Evolutionary conservation across 2,113 vertebrate genomes (phyloP), one percentile per base, ranked within the genome.

Genomic region (Gadus macrocephalus): DNA sequence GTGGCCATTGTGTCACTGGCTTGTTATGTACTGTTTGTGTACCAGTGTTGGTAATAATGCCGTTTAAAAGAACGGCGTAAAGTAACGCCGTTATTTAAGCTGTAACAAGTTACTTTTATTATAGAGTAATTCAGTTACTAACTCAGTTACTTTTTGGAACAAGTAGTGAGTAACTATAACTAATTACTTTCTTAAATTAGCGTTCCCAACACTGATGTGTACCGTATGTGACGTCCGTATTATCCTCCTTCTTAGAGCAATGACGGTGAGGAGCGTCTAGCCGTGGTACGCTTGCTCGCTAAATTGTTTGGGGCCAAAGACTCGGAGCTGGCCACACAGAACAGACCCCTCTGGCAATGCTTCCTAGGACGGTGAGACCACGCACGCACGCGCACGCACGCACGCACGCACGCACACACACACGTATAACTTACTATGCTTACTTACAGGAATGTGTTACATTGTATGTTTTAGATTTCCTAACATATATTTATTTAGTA

Each of bases 301-400:
- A 99, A 99, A 89, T 89, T 99, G 70, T 98, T 98, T 86, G 97
- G 97, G 27, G 96, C 95, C 83, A 98, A 96, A 92, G 97, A 98
- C 91, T 99, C 97, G 1, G 97, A 99, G 81, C 91, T 99, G 73
- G 97, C 97, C 67, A 96, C 94, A 1, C 97, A 99, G 77, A 99
- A 99, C 86, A 92, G 96, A 77, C 96, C 97, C 2, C 94, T 99
- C 69, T 99, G 97, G 97, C 97, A 99, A 70, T 99, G 97, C 83
- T 99, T 99, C 88, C 92, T 99, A 78, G 97, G 97, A 83, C 89
- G 97, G 97, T 98, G 85, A 90, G 94, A 82, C 15, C 28, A 19
- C 15, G 5, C 4, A 31, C 53, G 20, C 55, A 42, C 27, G n/a
- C 35, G 11, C 4, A 61, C 19, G 42, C n/a, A 53, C 53, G 53